Percentiles rank a stretch among this genome's conserved stretches.
Conservation (phyloP, 2,113 vertebrate genomes). For the Uropsilus gracilis region DNA sequence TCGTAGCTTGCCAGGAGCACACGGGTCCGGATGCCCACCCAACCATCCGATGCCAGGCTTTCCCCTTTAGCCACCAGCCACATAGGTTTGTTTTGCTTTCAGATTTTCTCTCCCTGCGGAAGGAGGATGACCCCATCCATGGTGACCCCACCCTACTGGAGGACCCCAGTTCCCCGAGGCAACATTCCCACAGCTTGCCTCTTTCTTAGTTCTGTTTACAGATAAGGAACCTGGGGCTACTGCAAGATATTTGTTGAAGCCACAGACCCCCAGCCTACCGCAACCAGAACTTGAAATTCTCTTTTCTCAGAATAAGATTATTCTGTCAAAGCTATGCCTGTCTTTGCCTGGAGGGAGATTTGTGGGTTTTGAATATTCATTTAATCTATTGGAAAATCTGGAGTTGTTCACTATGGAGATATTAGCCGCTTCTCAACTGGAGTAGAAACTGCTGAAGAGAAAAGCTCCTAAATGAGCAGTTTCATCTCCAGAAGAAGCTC, state of each 20-base stretch:
- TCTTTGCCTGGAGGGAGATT: background rate
- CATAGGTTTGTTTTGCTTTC: background rate
- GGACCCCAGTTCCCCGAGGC: background rate
- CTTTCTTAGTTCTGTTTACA: background rate
- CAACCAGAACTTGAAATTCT: background rate
- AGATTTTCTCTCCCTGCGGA: background rate
- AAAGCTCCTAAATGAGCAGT: slow-evolving; percentile 40
- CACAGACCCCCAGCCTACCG: background rate
- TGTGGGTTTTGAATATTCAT: background rate
- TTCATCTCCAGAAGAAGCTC: slow-evolving; percentile 8
- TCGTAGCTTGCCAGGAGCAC: background rate
- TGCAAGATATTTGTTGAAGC: background rate
- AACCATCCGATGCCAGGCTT: background rate
- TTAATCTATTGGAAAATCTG: slow-evolving; percentile 47
- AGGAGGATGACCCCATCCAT: background rate
- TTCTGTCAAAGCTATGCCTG: background rate
- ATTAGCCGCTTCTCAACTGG: background rate
- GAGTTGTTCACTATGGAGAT: slow-evolving; percentile 36
- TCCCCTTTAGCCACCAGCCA: background rate
- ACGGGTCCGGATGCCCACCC: background rate
- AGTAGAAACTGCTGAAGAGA: slow-evolving; percentile 21
- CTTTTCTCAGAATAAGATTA: background rate
- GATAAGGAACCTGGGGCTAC: background rate
- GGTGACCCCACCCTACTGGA: background rate
- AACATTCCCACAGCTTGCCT: background rate